phyloP scores from a whole-genome alignment of 2,113 vertebrate genomes.

The Noctilio leporinus region DNA sequence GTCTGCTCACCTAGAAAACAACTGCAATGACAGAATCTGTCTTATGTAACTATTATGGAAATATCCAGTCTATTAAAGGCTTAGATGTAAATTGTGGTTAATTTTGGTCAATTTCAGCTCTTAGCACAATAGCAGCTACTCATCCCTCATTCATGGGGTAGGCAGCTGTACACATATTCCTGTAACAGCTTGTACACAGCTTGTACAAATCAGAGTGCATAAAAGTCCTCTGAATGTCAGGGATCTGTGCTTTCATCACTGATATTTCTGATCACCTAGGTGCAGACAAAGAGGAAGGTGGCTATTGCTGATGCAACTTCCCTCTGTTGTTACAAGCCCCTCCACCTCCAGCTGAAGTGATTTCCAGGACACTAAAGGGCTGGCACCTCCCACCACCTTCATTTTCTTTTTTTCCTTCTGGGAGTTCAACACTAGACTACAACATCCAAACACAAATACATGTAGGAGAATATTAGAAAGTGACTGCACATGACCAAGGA shows the following conservation, averaged over 20 bases:
- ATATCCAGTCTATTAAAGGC: background rate
- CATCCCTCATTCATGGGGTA: background rate
- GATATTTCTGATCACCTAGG: background rate
- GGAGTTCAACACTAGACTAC: background rate
- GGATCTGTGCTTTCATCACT: background rate
- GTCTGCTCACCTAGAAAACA: background rate
- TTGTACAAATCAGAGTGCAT: background rate
- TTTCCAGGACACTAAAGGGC: background rate
- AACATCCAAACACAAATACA: background rate
- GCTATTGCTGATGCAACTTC: background rate
- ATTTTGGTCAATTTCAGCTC: background rate
- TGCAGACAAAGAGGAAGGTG: background rate
- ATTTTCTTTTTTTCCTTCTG: background rate
- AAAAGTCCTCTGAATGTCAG: background rate
- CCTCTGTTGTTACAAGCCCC: background rate
- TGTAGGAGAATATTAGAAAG: background rate
- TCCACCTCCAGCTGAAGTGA: background rate
- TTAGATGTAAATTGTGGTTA: background rate
- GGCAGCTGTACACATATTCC: background rate
- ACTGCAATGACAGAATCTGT: background rate
- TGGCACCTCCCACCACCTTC: no score
- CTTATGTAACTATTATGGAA: background rate
- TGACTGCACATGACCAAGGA: background rate
- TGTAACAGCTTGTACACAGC: background rate
- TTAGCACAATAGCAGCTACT: background rate